A percentile compares a stretch with the other conserved stretches of the same genome.
These are phyloP conservation scores for Drosophila teissieri DNA, from an alignment of 1,140 invertebrate species.

Conservation along the genomic window DNA sequence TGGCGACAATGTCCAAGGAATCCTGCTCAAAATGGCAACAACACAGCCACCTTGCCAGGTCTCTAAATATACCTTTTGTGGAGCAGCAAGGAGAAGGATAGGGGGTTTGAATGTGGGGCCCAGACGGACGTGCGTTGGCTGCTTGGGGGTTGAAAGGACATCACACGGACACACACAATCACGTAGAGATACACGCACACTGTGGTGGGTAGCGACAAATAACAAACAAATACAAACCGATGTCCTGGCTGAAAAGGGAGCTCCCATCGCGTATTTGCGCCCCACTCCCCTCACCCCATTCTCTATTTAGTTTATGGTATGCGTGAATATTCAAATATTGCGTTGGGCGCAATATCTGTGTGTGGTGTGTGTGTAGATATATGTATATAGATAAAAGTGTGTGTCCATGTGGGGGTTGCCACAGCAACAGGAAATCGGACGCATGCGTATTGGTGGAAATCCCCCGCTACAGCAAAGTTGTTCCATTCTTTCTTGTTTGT, in stretches of 20 bases:
- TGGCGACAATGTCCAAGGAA: conserved; percentile 73
- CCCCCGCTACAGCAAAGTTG: conserved; percentile 18
- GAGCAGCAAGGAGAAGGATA: not conserved
- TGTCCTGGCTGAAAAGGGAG: conserved; percentile 58
- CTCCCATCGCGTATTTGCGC: conserved; percentile 70
- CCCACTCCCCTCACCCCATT: conserved; percentile 3
- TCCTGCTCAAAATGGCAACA: conserved; percentile 75
- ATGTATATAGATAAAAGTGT: conserved; percentile 29
- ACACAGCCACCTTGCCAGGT: conserved; percentile 28
- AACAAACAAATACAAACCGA: conserved; percentile 69
- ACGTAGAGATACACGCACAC: conserved; percentile 49
- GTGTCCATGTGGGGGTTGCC: conserved; percentile 70
- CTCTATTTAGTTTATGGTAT: conserved; percentile 74
- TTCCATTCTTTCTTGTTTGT: conserved; percentile 56
- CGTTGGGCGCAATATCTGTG: conserved; percentile 27
- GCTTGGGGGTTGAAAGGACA: conserved; percentile 74
- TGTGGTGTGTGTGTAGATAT: conserved; percentile 20
- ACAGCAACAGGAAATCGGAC: conserved; percentile 81
- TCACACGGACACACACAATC: conserved; percentile 26
- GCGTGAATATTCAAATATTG: conserved; percentile 78
- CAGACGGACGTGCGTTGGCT: conserved; percentile 69
- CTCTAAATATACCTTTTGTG: conserved; percentile 55
- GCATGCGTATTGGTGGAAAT: conserved; percentile 63
- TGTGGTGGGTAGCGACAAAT: conserved; percentile 66
- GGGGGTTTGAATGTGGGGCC: conserved; percentile 20